phyloP scores from a whole-genome alignment of 1,140 invertebrate species.

The Drosophila novamexicana region DNA sequence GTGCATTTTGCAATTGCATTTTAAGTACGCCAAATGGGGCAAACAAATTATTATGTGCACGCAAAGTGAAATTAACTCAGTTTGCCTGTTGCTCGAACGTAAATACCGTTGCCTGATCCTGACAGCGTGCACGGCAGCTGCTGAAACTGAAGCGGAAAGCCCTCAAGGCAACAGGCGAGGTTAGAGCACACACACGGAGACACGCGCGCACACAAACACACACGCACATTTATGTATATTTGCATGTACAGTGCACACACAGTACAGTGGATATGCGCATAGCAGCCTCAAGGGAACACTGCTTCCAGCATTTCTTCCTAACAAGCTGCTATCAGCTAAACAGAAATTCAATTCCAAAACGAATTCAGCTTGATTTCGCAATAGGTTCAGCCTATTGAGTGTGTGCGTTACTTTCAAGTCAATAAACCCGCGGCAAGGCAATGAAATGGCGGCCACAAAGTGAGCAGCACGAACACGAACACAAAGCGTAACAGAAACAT shows the following conservation, averaged over 20 bases:
- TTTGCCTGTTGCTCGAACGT: slow-evolving; percentile 17
- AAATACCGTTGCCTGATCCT: neutral
- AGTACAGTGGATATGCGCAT: neutral
- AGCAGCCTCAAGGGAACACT: too few species aligned
- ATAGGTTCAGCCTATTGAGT: neutral
- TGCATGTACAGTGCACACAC: slow-evolving; percentile 9
- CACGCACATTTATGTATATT: slow-evolving; percentile 11
- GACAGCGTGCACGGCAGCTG: neutral
- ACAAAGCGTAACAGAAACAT: slow-evolving; percentile 18
- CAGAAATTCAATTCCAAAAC: neutral
- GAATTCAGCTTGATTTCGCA: neutral
- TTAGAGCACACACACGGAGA: slow-evolving; percentile 25
- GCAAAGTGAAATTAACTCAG: slow-evolving; percentile 18
- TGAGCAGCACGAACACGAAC: slow-evolving; percentile 12
- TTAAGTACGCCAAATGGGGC: slow-evolving; percentile 30
- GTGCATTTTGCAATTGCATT: slow-evolving; percentile 32
- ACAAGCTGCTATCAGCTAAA: neutral
- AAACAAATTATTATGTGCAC: slow-evolving; percentile 32
- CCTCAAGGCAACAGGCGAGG: slow-evolving; percentile 56
- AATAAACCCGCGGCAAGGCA: slow-evolving; percentile 66
- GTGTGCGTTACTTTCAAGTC: slow-evolving; percentile 32
- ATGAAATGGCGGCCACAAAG: slow-evolving; percentile 15
- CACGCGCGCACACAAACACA: slow-evolving; percentile 10
- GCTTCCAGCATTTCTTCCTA: neutral
- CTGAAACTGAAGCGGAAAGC: slow-evolving; percentile 14